phyloP scores from a whole-genome alignment of 1,140 invertebrate species.

The Bombus terrestris region DNA sequence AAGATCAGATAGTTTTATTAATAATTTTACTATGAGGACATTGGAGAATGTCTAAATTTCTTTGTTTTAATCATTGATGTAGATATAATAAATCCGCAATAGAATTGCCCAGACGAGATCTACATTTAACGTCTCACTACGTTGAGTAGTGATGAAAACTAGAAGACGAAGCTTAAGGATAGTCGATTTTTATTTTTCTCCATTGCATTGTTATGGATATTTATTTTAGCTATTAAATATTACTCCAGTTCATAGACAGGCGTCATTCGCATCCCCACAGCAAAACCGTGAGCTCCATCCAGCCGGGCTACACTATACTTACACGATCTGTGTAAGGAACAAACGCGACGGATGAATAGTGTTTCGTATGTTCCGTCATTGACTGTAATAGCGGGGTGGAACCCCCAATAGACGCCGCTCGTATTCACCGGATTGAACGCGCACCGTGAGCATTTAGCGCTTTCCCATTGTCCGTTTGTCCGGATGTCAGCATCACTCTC shows the following conservation, averaged over 20 bases:
- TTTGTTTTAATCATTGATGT: background rate
- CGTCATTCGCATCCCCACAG: slow-evolving; percentile 61
- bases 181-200: too few relatives aligned
- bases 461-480: slow-evolving; percentile 58
- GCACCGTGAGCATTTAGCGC: slow-evolving; percentile 61
- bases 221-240: background rate
- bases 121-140: too few relatives aligned
- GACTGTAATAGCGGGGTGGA: slow-evolving; percentile 71
- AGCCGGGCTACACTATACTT: slow-evolving; percentile 62
- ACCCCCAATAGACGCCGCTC: slow-evolving; percentile 66
- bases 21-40: too few relatives aligned
- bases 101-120: too few relatives aligned
- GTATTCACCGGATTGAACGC: slow-evolving; percentile 64
- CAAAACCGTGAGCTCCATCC: slow-evolving; percentile 37
- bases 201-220: background rate
- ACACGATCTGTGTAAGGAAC: slow-evolving; percentile 70
- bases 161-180: too few relatives aligned
- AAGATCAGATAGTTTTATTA: background rate
- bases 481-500: slow-evolving; percentile 71
- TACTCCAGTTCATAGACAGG: slow-evolving; percentile 56
- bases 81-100: background rate
- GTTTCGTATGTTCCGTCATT: slow-evolving; percentile 71
- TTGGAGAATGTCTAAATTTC: background rate
- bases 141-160: too few relatives aligned
- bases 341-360: slow-evolving; percentile 67